Evolutionary conservation across 2,113 vertebrate genomes (phyloP), one percentile per base, ranked within the genome.

Genomic region (Passer montanus): DNA sequence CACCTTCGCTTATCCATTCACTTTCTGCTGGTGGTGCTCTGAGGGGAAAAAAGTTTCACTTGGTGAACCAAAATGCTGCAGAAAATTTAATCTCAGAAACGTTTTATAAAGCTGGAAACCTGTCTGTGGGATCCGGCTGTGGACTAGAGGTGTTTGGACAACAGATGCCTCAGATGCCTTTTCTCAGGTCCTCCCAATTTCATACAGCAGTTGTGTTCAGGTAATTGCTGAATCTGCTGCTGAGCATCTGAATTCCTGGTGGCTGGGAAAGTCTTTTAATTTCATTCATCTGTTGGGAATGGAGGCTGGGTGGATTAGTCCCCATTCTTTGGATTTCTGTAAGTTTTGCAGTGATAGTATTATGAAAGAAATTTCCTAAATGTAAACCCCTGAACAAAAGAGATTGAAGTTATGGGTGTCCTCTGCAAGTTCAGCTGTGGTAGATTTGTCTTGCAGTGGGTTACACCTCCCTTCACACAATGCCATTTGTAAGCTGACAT

Each of bases 401-500:
- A 95, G 82, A 67, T 35, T 86, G 95, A 96, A 70, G 27, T 88
- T 96, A 87, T 72, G 60, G 43, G 63, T 92, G 78, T 93, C 66
- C 55, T 91, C 80, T 56, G 13, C 91, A 90, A 86, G 63, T 85
- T 92, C 24, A 93, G 83, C 89, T 84, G 58, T 75, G 58, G 30
- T 73, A 94, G 86, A 78, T 96, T 96, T 97, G 90, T 92, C 78
- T 94, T 95, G 83, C 76, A 79, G 72, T 52, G 44, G 92, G 84
- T 74, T 96, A 90, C 90, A 87, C 87, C 60, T 95, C 92, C 74
- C 56, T 93, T 97, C 83, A 78, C 87, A 91, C 93, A 97, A 91
- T 91, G 58, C 63, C 91, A 74, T 87, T 94, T 93, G 84, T 90
- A 93, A 95, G 44, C 53, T 97, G 96, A 97, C 96, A 94, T 97